phyloP scores from a whole-genome alignment of 2,888 invertebrate species.

The Prosopocoilus inquinatus region DNA sequence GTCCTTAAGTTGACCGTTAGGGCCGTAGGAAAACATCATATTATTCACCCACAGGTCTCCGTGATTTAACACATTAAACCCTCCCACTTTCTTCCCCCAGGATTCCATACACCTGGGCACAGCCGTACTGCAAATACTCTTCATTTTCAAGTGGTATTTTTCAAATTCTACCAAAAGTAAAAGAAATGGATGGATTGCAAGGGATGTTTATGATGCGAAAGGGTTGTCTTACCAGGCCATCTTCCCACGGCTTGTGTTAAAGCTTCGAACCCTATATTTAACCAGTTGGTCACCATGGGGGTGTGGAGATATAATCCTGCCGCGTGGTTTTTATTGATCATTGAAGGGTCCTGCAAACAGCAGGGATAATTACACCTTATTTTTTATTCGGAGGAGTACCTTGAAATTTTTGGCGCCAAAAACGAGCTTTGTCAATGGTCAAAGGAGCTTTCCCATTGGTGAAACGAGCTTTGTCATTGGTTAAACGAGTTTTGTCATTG shows the following conservation, averaged over 20 bases:
- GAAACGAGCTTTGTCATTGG: no score
- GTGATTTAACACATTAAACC: constrained; percentile 54
- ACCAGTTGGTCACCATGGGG: constrained; percentile 32
- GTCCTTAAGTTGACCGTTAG: constrained; percentile 43
- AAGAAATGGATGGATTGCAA: neutral
- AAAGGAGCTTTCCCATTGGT: no score
- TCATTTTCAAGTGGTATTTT: constrained; percentile 48
- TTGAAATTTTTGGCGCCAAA: no score
- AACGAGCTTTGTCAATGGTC: no score
- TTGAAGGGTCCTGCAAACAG: constrained; percentile 34
- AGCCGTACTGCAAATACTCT: constrained; percentile 37
- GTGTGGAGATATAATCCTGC: constrained; percentile 36
- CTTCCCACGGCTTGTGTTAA: constrained; percentile 47
- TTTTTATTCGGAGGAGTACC: neutral
- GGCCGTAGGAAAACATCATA: constrained; percentile 53
- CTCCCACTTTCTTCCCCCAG: constrained; percentile 33
- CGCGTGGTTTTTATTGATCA: constrained; percentile 31
- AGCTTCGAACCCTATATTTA: constrained; percentile 31
- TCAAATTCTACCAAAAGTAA: constrained; percentile 40
- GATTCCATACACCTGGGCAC: constrained; percentile 32
- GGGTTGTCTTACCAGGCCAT: constrained; percentile 46
- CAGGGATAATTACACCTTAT: neutral
- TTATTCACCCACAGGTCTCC: constrained; percentile 58
- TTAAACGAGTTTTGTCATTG: no score
- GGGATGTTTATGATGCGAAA: no score